Conservation (phyloP, 2,888 invertebrate genomes). For the Drosophila basisetae region DNA sequence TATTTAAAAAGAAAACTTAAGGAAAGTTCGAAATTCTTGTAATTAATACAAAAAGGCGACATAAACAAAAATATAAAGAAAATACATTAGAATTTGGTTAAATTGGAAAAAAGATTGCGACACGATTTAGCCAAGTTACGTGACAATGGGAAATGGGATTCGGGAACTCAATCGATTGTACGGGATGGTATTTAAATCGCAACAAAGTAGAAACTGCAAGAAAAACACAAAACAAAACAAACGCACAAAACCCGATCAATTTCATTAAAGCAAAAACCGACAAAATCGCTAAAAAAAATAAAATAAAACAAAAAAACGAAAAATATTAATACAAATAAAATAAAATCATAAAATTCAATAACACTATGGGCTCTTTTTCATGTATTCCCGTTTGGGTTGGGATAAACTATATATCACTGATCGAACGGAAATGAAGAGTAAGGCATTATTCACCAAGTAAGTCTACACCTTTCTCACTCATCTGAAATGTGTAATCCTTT, state of each 20-base stretch:
- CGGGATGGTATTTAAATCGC: conserved; percentile 46
- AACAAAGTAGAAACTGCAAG: conserved; percentile 40
- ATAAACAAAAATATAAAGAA: conserved; percentile 1
- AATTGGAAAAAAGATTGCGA: conserved; percentile 15
- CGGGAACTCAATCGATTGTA: conserved; percentile 34
- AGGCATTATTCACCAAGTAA: neutral
- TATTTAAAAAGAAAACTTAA: conserved; percentile 21
- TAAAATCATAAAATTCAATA: conserved; percentile 63
- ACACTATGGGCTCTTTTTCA: conserved; percentile 9
- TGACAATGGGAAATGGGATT: conserved; percentile 9
- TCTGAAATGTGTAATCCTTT: neutral
- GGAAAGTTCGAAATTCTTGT: conserved; percentile 39
- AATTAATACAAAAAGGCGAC: conserved; percentile 28
- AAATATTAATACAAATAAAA: conserved; percentile 72
- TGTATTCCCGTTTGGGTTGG: neutral
- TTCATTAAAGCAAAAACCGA: conserved; percentile 64
- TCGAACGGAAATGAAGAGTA: conserved; percentile 10
- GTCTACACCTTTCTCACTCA: conserved; percentile 15
- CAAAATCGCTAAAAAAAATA: conserved; percentile 52
- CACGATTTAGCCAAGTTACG: conserved; percentile 17
- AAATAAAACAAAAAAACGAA: conserved; percentile 45
- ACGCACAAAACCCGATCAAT: conserved; percentile 51
- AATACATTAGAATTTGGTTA: conserved; percentile 36
- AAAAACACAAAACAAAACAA: conserved; percentile 25
- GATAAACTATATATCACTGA: neutral